A percentile compares a stretch with the other conserved stretches of the same genome.
phyloP scores from a whole-genome alignment of 1,140 invertebrate genomes.

The Drosophila erecta region DNA sequence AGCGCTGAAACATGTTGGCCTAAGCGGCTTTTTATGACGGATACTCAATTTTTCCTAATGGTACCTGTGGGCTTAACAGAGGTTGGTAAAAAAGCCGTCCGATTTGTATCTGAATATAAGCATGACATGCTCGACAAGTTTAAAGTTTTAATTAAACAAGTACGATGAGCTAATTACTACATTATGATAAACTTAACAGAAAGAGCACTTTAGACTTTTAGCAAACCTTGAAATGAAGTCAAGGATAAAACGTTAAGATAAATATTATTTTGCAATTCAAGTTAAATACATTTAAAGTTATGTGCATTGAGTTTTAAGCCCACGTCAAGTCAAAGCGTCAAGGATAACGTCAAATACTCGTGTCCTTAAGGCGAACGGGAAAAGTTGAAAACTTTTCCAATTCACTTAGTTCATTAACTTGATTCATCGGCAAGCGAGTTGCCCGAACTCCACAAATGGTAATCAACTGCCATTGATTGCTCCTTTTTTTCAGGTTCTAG shows the following conservation, averaged over 20 bases:
- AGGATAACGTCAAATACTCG: slow-evolving; percentile 17
- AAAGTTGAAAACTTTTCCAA: slow-evolving; percentile 52
- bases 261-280: background rate
- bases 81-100: background rate
- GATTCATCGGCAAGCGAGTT: slow-evolving; percentile 38
- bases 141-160: background rate
- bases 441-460: slow-evolving; percentile 30
- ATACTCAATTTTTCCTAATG: slow-evolving; percentile 3
- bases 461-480: slow-evolving; percentile 51
- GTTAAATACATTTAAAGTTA: background rate
- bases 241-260: background rate
- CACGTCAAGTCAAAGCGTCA: slow-evolving; percentile 19
- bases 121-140: background rate
- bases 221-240: background rate
- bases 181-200: background rate
- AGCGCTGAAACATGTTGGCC: slow-evolving; percentile 35
- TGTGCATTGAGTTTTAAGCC: background rate
- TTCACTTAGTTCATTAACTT: slow-evolving; percentile 53
- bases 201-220: background rate
- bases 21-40: slow-evolving; percentile 20
- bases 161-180: background rate
- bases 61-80: background rate
- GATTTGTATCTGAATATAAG: background rate
- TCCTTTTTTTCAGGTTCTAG: slow-evolving; percentile 3
- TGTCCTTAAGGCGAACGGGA: slow-evolving; percentile 17